These are phyloP conservation scores for Plectropomus leopardus DNA, from an alignment of 2,113 vertebrate species.

Conservation along the genomic window DNA sequence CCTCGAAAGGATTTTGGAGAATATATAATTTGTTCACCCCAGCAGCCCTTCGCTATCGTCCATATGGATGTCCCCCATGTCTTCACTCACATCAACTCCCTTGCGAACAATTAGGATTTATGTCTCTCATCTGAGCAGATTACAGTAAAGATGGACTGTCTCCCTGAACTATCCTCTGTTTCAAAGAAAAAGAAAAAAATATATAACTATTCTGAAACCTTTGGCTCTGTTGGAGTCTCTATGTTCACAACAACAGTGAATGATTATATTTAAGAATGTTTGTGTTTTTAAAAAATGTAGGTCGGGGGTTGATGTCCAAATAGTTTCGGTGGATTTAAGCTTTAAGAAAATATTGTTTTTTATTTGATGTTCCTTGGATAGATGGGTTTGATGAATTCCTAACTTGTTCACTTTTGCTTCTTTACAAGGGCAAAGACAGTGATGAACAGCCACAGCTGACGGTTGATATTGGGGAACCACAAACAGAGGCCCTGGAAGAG, in stretches of 20 bases:
- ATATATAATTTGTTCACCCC: neutral
- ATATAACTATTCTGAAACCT: neutral
- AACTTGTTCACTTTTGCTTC: neutral
- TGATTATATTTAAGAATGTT: neutral
- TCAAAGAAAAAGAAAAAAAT: constrained; percentile 4
- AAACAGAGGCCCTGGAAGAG: constrained; percentile 47
- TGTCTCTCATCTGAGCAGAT: neutral
- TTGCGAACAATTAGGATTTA: neutral
- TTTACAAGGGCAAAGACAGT: constrained; percentile 64
- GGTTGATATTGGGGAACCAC: constrained; percentile 35
- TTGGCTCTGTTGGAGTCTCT: neutral
- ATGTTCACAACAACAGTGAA: neutral
- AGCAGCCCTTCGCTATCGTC: neutral
- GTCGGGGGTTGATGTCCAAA: neutral
- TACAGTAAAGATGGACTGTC: neutral
- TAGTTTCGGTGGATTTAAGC: neutral
- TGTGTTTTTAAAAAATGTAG: neutral
- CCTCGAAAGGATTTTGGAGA: neutral
- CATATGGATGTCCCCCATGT: neutral
- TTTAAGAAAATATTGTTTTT: neutral
- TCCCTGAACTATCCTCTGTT: neutral
- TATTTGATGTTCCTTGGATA: neutral
- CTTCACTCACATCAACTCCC: neutral
- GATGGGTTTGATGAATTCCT: neutral
- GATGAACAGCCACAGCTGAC: constrained; percentile 62